Base-by-base conservation (phyloP, 2,888 invertebrate genomes). In the Keiferia lycopersicella region DNA sequence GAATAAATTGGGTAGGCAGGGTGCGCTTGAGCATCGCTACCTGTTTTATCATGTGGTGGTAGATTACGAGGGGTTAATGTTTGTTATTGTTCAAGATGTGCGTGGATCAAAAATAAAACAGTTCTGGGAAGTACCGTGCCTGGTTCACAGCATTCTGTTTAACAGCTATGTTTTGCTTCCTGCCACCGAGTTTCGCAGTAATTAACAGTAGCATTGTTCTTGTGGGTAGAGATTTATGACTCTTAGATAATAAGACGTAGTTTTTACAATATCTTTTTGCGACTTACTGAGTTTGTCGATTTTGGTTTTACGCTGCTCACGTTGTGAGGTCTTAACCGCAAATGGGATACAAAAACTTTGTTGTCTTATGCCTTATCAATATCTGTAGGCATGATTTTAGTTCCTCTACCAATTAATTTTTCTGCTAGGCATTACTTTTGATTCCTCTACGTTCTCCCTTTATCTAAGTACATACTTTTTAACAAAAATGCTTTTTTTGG, bases 1-100 rank as follows among this genome's bases (percentile, higher is more conserved):
- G 85, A 87, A 87, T 90, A 88, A 88, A 90, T 90, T 91, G 91
- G 87, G 87, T 86, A 88, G 86, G 81, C 87, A 82, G 88, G 89
- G 91, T 88, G 88, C 85, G 85, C 88, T 85, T 88, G 74, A 77
- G 72, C 69, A 71, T 74, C 70, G 88, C 90, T 91, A 91, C 91
- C 91, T 90, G 90, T 90, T 88, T 91, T 88, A 79, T 86, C 78
- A 72, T 79, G 84, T 80, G 80, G 75, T 83, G 86, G 69, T 74
- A 71, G 67, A 75, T 76, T 75, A 71, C 76, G 72, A 56, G 56
- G 71, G 76, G 73, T 73, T 73, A 45, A 68, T 70, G 73, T 75
- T 73, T 74, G 73, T 79, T 81, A 79, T 83, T 83, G 80, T 83
- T 84, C 83, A 80, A 74, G 72, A 73, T 80, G 81, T 71, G 74